phyloP scores from a whole-genome alignment of 2,888 invertebrate genomes.

The Quadroppia sp. region DNA sequence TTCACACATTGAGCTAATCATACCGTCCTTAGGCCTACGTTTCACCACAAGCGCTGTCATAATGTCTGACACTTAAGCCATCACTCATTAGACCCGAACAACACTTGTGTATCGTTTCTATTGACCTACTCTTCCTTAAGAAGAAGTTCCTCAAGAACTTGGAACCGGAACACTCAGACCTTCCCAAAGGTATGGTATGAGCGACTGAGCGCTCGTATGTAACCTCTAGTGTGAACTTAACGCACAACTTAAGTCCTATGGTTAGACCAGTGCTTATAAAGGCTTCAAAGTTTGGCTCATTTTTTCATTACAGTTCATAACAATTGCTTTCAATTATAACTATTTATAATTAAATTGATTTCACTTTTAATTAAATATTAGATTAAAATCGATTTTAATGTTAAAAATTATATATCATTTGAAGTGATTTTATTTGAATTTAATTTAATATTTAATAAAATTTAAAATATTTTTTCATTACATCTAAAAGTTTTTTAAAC shows the following conservation, averaged over 20 bases:
- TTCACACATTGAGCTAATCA: slow-evolving; percentile 31
- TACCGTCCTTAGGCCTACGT: slow-evolving; percentile 24
- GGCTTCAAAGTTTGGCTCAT: background rate
- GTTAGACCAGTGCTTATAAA: background rate
- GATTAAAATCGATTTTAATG: no score
- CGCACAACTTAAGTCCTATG: background rate
- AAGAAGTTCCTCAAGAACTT: slow-evolving; percentile 22
- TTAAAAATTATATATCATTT: no score
- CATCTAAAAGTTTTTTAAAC: no score
- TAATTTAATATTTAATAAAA: no score
- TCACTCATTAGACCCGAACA: slow-evolving; percentile 25
- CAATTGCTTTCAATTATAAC: background rate
- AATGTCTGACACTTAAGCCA: slow-evolving; percentile 19
- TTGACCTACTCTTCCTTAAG: slow-evolving; percentile 28
- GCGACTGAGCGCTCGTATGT: slow-evolving; percentile 30
- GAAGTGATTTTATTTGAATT: no score
- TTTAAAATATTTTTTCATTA: no score
- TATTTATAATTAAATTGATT: background rate
- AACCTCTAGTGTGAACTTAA: slow-evolving; percentile 28
- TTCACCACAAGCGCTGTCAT: slow-evolving; percentile 24
- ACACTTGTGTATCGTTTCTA: slow-evolving; percentile 26
- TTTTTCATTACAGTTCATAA: slow-evolving; percentile 7
- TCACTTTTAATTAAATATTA: no score
- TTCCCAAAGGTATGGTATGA: slow-evolving; percentile 23
- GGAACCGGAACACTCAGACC: slow-evolving; percentile 23